phyloP scores from a whole-genome alignment of 1,140 invertebrate species.

The Drosophila biarmipes region DNA sequence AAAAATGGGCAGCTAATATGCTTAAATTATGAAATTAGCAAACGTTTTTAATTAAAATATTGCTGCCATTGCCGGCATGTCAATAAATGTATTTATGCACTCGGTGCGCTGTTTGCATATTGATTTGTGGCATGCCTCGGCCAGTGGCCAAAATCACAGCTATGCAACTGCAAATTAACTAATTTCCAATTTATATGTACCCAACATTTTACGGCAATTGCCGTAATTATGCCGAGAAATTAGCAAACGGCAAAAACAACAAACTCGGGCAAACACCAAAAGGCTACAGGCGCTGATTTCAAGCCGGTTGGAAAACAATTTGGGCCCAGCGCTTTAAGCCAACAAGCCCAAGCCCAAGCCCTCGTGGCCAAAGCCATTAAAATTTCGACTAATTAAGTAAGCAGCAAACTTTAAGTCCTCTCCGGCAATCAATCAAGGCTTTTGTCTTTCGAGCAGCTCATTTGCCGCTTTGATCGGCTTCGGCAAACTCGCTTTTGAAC shows the following conservation, averaged over 20 bases:
- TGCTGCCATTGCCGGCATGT: conserved; percentile 41
- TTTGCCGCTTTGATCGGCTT: conserved; percentile 25
- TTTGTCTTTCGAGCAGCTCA: conserved; percentile 30
- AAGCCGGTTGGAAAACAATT: conserved; percentile 29
- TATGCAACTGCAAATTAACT: conserved; percentile 63
- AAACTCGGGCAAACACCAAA: neutral
- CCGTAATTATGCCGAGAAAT: conserved; percentile 53
- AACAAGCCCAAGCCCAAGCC: conserved; percentile 18
- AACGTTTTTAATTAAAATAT: conserved; percentile 73
- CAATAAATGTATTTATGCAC: conserved; percentile 42
- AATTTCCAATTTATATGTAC: conserved; percentile 71
- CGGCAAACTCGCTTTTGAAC: neutral
- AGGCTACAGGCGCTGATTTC: conserved; percentile 4
- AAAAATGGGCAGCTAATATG: conserved; percentile 49
- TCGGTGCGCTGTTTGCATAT: conserved; percentile 32
- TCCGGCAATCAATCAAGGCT: conserved; percentile 38
- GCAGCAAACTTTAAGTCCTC: conserved; percentile 40
- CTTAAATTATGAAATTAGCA: conserved; percentile 75
- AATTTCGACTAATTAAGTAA: conserved; percentile 45
- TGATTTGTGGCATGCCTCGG: conserved; percentile 55
- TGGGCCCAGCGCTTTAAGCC: conserved; percentile 34
- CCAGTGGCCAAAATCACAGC: conserved; percentile 35
- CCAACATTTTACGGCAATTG: conserved; percentile 62
- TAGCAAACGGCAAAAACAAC: conserved; percentile 24
- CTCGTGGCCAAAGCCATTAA: conserved; percentile 37